A percentile compares a stretch with the other conserved stretches of the same genome.
Evolutionary conservation across 2,113 vertebrate genomes (phyloP).

Genomic region (Dasyornis broadbenti): DNA sequence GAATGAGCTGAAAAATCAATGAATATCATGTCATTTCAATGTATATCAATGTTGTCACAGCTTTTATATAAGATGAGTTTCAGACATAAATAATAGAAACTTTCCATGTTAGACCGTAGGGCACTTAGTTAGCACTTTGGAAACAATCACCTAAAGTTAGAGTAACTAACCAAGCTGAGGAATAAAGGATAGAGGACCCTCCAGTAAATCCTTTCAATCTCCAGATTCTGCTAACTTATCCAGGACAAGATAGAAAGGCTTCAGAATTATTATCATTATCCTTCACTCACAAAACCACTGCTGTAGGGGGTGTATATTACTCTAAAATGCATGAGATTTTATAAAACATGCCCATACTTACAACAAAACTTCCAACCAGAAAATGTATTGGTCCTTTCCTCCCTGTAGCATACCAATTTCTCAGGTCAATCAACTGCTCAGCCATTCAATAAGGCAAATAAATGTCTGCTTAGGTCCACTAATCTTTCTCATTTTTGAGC

Average conservation of each 20-base stretch:
- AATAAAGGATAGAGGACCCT: background rate
- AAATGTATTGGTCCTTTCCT: conserved; percentile 2
- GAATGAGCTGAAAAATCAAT: background rate
- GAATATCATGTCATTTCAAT: background rate
- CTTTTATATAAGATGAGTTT: background rate
- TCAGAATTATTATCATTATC: background rate
- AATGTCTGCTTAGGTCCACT: background rate
- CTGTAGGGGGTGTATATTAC: background rate
- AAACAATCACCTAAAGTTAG: background rate
- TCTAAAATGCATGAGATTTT: background rate
- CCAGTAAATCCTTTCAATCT: background rate
- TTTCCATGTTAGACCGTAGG: background rate
- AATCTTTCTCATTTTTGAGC: conserved; percentile 7
- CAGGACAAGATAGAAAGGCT: background rate
- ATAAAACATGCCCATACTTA: background rate
- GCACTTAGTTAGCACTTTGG: background rate
- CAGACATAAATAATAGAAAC: background rate
- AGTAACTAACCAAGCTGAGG: background rate
- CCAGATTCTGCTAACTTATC: background rate
- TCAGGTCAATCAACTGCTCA: conserved; percentile 8
- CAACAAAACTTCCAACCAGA: background rate
- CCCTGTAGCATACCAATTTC: conserved; percentile 1
- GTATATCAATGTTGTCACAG: background rate
- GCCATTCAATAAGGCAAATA: background rate
- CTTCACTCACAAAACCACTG: background rate